These are phyloP conservation scores for Amiota mariae DNA, from an alignment of 2,888 invertebrate species.

Conservation along the genomic window DNA sequence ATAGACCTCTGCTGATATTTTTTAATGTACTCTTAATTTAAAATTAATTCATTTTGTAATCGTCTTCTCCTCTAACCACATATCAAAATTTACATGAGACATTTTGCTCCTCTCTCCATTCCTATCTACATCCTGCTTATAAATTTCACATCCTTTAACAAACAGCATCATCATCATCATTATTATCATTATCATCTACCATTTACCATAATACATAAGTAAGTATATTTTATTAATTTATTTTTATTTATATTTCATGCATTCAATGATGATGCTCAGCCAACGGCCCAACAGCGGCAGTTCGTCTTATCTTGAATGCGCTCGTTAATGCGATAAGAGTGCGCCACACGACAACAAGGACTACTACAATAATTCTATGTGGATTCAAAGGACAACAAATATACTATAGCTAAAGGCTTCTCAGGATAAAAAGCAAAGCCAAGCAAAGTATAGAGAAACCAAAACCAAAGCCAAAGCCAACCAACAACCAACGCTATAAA, in stretches of 20 bases:
- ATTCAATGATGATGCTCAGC: constrained; percentile 9
- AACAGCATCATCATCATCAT: no score
- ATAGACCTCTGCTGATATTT: no score
- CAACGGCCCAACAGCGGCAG: not conserved
- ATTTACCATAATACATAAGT: no score
- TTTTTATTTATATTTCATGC: constrained; percentile 27
- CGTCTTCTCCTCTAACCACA: no score
- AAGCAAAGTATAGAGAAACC: not conserved
- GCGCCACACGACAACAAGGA: constrained; percentile 43
- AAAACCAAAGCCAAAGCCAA: not conserved
- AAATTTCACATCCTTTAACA: no score
- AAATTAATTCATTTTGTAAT: no score
- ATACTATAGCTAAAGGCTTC: not conserved
- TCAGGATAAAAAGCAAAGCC: not conserved
- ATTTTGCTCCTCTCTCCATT: no score
- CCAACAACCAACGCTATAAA: constrained; percentile 49
- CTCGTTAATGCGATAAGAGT: constrained; percentile 60
- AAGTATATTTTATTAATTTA: constrained; percentile 29
- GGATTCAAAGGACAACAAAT: constrained; percentile 19
- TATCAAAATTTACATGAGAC: no score
- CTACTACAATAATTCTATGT: constrained; percentile 24
- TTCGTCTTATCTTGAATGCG: constrained; percentile 46
- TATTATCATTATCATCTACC: no score
- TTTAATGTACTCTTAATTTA: no score
- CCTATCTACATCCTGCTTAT: no score